Evolutionary conservation across 2,888 invertebrate species (phyloP), one percentile per base, ranked within the genome.

Genomic region (Dysmachus trigonus): DNA sequence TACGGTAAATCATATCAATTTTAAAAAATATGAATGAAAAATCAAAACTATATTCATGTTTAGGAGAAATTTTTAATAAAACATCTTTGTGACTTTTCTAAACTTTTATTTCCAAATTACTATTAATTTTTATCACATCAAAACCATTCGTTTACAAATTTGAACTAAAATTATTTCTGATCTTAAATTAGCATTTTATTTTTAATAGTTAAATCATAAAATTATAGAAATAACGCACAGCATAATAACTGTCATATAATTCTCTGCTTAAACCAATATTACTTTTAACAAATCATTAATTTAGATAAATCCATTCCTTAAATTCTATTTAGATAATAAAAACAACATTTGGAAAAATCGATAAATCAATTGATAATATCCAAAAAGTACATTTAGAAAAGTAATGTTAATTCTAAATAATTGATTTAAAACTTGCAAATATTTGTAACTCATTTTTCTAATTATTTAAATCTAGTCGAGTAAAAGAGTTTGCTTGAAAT

Each of bases 111-210:
- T 82, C 38, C 82, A 71, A 82, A 82, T 62, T 82, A 18, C 82
- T 82, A 79, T 79, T 33, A 71, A 71, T 82, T 82, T 62, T 41
- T 82, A 82, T 82, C 82, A 82, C 82, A 82, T 82, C 82, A 62
- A 82, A 82, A 82, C 62, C 82, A 82, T 82, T 35, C 33, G 10
- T 71, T 82, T 82, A 79, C n/a, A 79, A 79, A 79, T 79, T 79
- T 2, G 51, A 79, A 79, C 79, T 79, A 79, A 79, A 51, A 27
- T 7, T 79, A 79, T 79, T 13, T 79, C 22, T 27, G 10, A 51
- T 18, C 18, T 51, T 13, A 7, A 51, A 51, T 51, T 51, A 51
- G n/a, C 15, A 1, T 62, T 62, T 62, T 2, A 1, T 10, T 62
- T 62, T 62, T 18, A 51, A 51, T 15, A 18, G 8, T 62, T 2